Evolutionary conservation across 1,140 invertebrate species (phyloP).

Genomic region (Andrena cerasifolii): DNA sequence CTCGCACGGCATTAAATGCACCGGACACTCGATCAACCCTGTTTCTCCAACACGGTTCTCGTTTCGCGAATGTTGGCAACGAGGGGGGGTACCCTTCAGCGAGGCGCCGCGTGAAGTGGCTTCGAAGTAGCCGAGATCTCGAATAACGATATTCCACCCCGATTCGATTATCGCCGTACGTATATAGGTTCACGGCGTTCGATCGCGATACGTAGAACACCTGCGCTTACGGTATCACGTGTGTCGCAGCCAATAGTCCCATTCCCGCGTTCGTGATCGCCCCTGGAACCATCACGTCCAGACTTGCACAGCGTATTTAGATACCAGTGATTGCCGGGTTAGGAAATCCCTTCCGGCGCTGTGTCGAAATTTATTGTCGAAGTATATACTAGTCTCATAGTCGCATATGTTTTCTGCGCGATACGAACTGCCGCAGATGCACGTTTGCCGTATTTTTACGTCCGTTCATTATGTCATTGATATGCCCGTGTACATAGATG

Average conservation of each 20-base stretch:
- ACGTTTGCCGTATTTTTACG: not conserved
- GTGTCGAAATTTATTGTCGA: not conserved
- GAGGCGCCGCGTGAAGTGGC: not conserved
- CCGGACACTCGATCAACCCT: not conserved
- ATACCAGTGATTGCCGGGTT: not conserved
- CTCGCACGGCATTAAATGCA: constrained; percentile 5
- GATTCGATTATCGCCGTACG: not conserved
- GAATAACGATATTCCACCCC: not conserved
- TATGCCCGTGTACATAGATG: too few species aligned
- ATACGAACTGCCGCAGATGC: too few species aligned
- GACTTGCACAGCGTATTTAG: not conserved
- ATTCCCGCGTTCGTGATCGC: not conserved
- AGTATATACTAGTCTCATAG: not conserved
- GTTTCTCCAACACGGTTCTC: not conserved
- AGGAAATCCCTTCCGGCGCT: not conserved
- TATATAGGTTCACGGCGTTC: constrained; percentile 10
- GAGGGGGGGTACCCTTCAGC: too few species aligned
- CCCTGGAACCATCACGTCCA: not conserved
- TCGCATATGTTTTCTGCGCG: not conserved
- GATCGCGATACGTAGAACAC: not conserved
- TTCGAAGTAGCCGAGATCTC: not conserved
- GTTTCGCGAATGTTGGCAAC: not conserved
- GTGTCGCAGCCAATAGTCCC: not conserved
- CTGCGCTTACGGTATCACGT: constrained; percentile 24
- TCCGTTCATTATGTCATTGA: not conserved